Conservation (phyloP, 1,140 invertebrate genomes). For the Harpegnathos saltator region DNA sequence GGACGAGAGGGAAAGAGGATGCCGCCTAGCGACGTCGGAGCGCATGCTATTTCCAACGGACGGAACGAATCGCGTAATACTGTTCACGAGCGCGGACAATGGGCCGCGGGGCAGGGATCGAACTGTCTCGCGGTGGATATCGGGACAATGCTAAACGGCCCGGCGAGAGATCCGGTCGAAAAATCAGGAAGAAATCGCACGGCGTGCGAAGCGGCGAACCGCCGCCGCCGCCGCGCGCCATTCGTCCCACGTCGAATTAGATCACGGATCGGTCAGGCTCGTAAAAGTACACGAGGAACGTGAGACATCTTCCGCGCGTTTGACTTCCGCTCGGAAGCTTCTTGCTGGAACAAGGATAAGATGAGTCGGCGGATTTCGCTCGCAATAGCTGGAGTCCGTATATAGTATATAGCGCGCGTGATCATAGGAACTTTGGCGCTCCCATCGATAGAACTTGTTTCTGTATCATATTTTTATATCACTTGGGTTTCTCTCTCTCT, state of each 20-base stretch:
- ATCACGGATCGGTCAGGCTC: slow-evolving; percentile 49
- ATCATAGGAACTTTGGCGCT: slow-evolving; percentile 17
- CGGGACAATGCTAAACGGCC: slow-evolving; percentile 48
- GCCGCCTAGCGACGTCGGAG: slow-evolving; percentile 31
- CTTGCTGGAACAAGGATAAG: not conserved
- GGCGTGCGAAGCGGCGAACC: no score
- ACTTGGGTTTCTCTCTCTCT: not conserved
- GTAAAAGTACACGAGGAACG: slow-evolving; percentile 53
- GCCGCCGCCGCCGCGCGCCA: not conserved
- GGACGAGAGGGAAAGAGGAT: not conserved
- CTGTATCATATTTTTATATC: not conserved
- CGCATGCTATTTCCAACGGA: slow-evolving; percentile 63
- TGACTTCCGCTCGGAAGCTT: slow-evolving; percentile 36
- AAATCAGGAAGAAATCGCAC: slow-evolving; percentile 47
- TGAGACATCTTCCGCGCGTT: slow-evolving; percentile 37
- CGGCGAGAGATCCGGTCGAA: slow-evolving; percentile 39
- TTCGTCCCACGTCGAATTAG: slow-evolving; percentile 53
- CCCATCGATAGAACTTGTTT: not conserved
- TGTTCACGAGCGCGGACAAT: slow-evolving; percentile 57
- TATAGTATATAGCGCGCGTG: not conserved
- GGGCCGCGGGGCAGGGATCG: slow-evolving; percentile 26
- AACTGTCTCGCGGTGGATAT: slow-evolving; percentile 52
- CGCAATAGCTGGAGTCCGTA: not conserved
- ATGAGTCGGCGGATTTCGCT: slow-evolving; percentile 48
- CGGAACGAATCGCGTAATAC: slow-evolving; percentile 71